Base-by-base conservation (phyloP, 2,888 invertebrate species). In the Eretmocerus hayati region DNA sequence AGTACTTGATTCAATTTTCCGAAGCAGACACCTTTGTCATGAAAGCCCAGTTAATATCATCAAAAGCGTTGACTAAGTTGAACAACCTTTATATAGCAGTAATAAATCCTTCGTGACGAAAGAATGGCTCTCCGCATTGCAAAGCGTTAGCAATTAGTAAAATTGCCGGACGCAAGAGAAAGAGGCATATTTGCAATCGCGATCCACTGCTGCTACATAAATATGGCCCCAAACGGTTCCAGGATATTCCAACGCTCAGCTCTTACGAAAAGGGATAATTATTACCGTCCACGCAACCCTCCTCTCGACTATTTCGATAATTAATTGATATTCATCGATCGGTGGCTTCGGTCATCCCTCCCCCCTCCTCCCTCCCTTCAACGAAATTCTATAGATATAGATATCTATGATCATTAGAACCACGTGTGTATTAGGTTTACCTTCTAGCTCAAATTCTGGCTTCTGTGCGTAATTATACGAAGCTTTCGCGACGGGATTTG, bases 291-390 rank as follows among this genome's bases (percentile, higher is more conserved):
- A 50, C 20, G 33, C 26, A 22, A 22, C n/a, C n/a, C n/a, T n/a
- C n/a, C n/a, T n/a, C n/a, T 9, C 42, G 47, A 47, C 45, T 53
- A 50, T 53, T 53, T 53, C 43, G 48, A 50, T 50, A 50, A 50
- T 53, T 50, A 53, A 53, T 53, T 53, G 53, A 53, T 50, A 53
- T 53, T 47, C 53, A 53, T 50, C 50, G 50, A 53, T 53, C 50
- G 50, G 33, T 20, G 23, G 18, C n/a, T 15, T 13, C 21, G 11
- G 41, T 18, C 31, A 21, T 11, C 2, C 15, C 9, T 9, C 18
- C 32, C 2, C 22, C 20, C 16, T n/a, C 33, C 16, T 3, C 19
- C n/a, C n/a, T 18, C n/a, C n/a, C n/a, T n/a, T n/a, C n/a, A n/a
- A n/a, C n/a, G n/a, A n/a, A n/a, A n/a, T n/a, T n/a, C n/a, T n/a